Percentiles rank a stretch among this genome's conserved stretches.
Evolutionary conservation across 2,113 vertebrate species (phyloP).

Genomic region (Tetrao urogallus): DNA sequence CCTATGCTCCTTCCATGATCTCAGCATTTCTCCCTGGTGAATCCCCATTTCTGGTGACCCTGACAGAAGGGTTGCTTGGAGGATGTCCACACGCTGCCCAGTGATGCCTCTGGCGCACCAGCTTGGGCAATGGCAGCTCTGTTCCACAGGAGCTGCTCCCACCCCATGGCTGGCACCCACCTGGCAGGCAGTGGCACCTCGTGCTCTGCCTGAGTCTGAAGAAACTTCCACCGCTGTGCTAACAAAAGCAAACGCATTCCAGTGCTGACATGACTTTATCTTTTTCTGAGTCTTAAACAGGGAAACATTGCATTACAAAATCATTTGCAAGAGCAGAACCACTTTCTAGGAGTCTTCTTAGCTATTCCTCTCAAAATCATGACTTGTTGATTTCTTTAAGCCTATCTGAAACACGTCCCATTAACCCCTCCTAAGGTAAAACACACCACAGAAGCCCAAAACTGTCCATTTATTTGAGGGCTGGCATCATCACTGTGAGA

Average conservation of each 20-base stretch:
- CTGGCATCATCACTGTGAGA: not conserved
- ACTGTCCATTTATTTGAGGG: not conserved
- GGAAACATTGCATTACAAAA: not conserved
- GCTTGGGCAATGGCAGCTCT: not conserved
- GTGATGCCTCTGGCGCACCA: accelerated
- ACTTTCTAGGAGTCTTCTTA: constrained; percentile 8
- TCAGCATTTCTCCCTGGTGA: not conserved
- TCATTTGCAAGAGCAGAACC: not conserved
- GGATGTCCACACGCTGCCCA: not conserved
- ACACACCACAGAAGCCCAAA: not conserved
- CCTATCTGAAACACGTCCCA: not conserved
- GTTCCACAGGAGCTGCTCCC: not conserved
- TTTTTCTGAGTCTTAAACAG: not conserved
- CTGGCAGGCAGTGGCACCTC: accelerated
- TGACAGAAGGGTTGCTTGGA: not conserved
- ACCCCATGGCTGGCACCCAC: not conserved
- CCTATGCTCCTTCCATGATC: not conserved
- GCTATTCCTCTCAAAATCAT: not conserved
- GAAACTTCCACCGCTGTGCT: not conserved
- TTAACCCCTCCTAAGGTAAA: constrained; percentile 3
- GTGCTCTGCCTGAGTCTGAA: not conserved
- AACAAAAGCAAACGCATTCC: accelerated
- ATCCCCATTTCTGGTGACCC: not conserved
- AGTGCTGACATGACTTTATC: not conserved
- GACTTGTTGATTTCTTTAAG: not conserved